These are phyloP conservation scores for Parambassis ranga DNA, from an alignment of 2,797 vertebrate species.

Conservation along the genomic window DNA sequence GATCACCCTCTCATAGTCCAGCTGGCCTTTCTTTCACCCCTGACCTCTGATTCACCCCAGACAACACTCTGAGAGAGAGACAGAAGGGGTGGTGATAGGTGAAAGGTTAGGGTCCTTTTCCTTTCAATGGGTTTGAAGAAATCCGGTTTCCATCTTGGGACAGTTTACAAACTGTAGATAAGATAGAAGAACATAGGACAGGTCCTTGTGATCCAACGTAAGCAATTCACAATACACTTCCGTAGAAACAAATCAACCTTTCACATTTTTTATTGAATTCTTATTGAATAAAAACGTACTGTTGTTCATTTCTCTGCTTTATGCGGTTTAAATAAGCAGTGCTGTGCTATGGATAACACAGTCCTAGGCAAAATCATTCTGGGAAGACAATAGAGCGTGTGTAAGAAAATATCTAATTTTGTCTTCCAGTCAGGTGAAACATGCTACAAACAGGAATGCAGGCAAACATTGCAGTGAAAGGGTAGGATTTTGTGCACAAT, in stretches of 20 bases:
- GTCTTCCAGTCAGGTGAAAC: constrained; percentile 53
- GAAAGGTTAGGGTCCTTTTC: constrained; percentile 40
- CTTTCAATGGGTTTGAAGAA: constrained; percentile 29
- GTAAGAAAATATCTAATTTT: constrained; percentile 34
- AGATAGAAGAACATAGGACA: too few species aligned
- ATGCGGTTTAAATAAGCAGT: constrained; percentile 36
- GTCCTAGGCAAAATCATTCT: background rate
- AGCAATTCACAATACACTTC: too few species aligned
- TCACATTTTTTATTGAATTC: background rate
- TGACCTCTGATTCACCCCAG: constrained; percentile 82
- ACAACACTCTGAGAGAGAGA: constrained; percentile 48
- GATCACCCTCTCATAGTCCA: constrained; percentile 70
- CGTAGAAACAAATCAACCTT: background rate
- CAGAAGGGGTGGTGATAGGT: constrained; percentile 32
- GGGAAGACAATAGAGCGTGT: constrained; percentile 16
- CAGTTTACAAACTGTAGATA: background rate
- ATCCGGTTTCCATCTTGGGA: constrained; percentile 13
- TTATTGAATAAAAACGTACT: constrained; percentile 10
- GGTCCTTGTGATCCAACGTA: too few species aligned
- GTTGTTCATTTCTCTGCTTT: constrained; percentile 1
- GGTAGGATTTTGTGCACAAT: constrained; percentile 71
- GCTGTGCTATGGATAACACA: constrained; percentile 18
- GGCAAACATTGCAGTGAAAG: constrained; percentile 33
- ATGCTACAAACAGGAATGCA: constrained; percentile 41
- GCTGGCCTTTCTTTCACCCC: constrained; percentile 84